A percentile compares a stretch with the other conserved stretches of the same genome.
These are phyloP conservation scores for Danio jaintianensis DNA, from an alignment of 2,797 vertebrate species.

Conservation along the genomic window DNA sequence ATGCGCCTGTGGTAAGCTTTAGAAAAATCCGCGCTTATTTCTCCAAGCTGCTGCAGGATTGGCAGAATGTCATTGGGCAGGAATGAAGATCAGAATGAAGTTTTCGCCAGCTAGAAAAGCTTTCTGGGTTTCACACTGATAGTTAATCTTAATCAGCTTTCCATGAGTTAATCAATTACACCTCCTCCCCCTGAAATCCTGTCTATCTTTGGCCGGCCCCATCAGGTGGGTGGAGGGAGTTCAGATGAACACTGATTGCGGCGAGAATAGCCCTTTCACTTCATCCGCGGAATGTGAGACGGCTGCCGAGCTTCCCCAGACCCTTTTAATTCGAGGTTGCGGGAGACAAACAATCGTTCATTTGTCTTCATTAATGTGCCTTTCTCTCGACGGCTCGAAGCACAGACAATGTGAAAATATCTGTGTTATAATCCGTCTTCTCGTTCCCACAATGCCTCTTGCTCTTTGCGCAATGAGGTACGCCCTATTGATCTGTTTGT, in stretches of 20 bases:
- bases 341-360: conserved; percentile 36
- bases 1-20: neutral
- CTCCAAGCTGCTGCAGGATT: neutral
- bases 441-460: conserved; percentile 40
- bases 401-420: conserved; percentile 54
- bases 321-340: conserved; percentile 29
- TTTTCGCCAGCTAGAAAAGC: conserved; percentile 20
- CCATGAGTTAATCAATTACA: conserved; percentile 55
- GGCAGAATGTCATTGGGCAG: neutral
- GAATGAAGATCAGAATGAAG: conserved; percentile 30
- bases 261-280: conserved; percentile 35
- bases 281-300: conserved; percentile 15
- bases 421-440: conserved; percentile 51
- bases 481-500: conserved; percentile 54
- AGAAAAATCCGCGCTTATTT: neutral
- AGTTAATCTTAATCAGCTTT: conserved; percentile 60
- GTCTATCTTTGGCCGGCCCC: neutral
- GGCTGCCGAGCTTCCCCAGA: conserved; percentile 25
- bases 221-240: neutral
- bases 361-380: conserved; percentile 53
- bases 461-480: conserved; percentile 58
- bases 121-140: conserved; percentile 24
- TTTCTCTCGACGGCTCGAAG: conserved; percentile 44
- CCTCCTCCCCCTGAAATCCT: conserved; percentile 17
- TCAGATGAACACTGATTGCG: conserved; percentile 42